Conservation (phyloP, 2,888 invertebrate species). For the Hypercompe scribonia region DNA sequence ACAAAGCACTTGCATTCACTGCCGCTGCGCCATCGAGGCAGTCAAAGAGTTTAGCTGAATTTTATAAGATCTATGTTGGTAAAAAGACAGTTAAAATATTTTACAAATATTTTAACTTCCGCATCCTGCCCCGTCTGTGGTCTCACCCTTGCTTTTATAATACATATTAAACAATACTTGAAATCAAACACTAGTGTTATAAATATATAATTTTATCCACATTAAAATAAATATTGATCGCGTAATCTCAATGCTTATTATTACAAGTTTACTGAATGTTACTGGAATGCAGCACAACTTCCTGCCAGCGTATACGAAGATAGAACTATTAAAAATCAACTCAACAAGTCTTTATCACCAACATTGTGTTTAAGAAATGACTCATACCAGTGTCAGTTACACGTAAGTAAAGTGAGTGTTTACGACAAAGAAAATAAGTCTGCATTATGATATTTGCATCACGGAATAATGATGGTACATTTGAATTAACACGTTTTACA, state of each 20-base stretch:
- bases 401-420: slow-evolving; percentile 26
- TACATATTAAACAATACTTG: background rate
- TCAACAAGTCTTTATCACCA: slow-evolving; percentile 10
- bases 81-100: background rate
- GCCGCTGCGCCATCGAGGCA: background rate
- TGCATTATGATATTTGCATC: slow-evolving; percentile 45
- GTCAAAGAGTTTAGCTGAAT: background rate
- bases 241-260: background rate
- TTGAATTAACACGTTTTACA: slow-evolving; percentile 38
- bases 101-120: background rate
- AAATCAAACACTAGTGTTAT: background rate
- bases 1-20: no score
- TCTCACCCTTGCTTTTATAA: background rate
- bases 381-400: slow-evolving; percentile 37
- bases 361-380: slow-evolving; percentile 21
- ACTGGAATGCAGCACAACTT: background rate
- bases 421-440: slow-evolving; percentile 41
- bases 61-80: background rate
- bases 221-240: background rate
- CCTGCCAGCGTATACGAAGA: background rate
- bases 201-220: background rate
- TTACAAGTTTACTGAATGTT: background rate
- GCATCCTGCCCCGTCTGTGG: background rate
- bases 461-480: slow-evolving; percentile 31
- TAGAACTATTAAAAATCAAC: background rate